These are phyloP conservation scores for Paracanthobrama guichenoti DNA, from an alignment of 2,113 vertebrate genomes.

Conservation along the genomic window DNA sequence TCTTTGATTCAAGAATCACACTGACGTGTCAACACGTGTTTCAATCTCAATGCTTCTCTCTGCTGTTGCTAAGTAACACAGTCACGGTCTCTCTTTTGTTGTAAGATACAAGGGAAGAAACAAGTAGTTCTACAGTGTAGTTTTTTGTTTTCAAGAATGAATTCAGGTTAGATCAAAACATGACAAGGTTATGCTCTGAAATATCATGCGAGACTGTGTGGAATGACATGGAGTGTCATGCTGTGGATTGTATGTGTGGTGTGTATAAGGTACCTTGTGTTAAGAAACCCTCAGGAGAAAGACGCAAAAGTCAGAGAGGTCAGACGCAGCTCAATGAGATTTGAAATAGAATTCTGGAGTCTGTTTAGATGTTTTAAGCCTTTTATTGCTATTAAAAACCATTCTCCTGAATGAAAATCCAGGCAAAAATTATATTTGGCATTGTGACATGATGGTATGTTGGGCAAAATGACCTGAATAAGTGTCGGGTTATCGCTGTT, in stretches of 20 bases:
- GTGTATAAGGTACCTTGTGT: slow-evolving; percentile 15
- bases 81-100: slow-evolving; percentile 8
- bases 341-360: slow-evolving; percentile 37
- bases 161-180: slow-evolving; percentile 64
- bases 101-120: background rate
- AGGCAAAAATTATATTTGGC: slow-evolving; percentile 72
- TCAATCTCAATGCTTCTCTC: slow-evolving; percentile 1
- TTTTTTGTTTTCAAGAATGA: slow-evolving; percentile 18
- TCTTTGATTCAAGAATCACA: slow-evolving; percentile 19
- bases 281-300: slow-evolving; percentile 18
- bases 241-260: slow-evolving; percentile 2
- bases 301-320: slow-evolving; percentile 15
- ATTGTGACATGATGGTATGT: slow-evolving; percentile 59
- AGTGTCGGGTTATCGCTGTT: slow-evolving; percentile 25
- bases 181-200: slow-evolving; percentile 54
- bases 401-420: slow-evolving; percentile 64
- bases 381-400: slow-evolving; percentile 81
- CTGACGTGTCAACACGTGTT: background rate
- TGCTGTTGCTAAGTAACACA: slow-evolving; percentile 22
- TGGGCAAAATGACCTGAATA: slow-evolving; percentile 29
- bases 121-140: slow-evolving; percentile 14
- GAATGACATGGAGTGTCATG: slow-evolving; percentile 63
- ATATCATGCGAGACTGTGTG: slow-evolving; percentile 54
- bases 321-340: slow-evolving; percentile 32
- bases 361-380: slow-evolving; percentile 62